A percentile compares a stretch with the other conserved stretches of the same genome.
Evolutionary conservation across 92 coral and sea anemone species (phyloP).

Genomic region (Nematostella vectensis): DNA sequence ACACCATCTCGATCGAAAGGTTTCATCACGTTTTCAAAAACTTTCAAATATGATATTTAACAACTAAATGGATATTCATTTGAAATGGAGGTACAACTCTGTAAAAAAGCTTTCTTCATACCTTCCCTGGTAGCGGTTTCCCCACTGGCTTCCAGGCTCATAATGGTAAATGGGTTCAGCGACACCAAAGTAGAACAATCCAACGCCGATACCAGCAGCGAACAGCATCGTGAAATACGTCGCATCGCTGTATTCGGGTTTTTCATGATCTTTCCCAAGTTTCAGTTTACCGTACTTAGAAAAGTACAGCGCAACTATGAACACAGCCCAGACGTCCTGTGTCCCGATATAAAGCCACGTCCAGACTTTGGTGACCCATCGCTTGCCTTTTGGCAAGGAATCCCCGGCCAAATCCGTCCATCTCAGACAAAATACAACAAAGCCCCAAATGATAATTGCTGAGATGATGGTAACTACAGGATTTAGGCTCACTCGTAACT

Average conservation of each 20-base stretch:
- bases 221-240: conserved; percentile 89
- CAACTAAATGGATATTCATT: too few species aligned
- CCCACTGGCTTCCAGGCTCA: conserved; percentile 53
- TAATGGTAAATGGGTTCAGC: conserved; percentile 77
- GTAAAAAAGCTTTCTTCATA: too few species aligned
- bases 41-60: not conserved
- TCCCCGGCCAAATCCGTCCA: conserved; percentile 51
- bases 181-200: conserved; percentile 79
- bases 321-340: conserved; percentile 78
- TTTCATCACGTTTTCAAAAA: too few species aligned
- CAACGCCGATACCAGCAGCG: conserved; percentile 88
- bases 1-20: too few species aligned
- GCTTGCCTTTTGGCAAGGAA: conserved; percentile 45
- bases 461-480: conserved; percentile 69
- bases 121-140: conserved; percentile 70
- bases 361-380: conserved; percentile 68
- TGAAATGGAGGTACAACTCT: too few species aligned
- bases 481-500: conserved; percentile 29
- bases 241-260: conserved; percentile 77
- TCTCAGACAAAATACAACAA: conserved; percentile 62
- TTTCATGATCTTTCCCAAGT: conserved; percentile 71
- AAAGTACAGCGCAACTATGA: conserved; percentile 65
- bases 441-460: conserved; percentile 69
- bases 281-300: conserved; percentile 71
- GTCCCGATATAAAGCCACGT: conserved; percentile 90